Conservation (phyloP, 2,113 vertebrate genomes). For the Anoura caudifer region DNA sequence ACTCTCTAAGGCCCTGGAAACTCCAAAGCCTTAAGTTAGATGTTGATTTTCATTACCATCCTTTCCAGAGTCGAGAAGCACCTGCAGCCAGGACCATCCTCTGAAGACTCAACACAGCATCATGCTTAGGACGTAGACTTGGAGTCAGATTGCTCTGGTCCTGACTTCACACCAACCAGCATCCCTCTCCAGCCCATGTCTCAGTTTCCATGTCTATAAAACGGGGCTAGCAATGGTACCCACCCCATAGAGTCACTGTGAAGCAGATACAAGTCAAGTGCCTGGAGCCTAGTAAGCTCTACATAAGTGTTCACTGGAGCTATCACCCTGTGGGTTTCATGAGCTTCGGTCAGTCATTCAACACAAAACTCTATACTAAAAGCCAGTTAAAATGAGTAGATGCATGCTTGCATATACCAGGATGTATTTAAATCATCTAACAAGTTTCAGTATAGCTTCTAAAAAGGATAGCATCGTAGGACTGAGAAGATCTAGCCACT, state of each 20-base stretch:
- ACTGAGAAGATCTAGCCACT: not conserved
- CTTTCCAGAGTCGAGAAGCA: not conserved
- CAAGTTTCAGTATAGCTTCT: not conserved
- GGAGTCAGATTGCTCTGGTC: not conserved
- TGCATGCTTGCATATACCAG: not conserved
- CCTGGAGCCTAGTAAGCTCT: not conserved
- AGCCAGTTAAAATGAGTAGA: not conserved
- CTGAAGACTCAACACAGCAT: not conserved
- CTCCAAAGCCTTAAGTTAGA: not conserved
- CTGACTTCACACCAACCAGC: not conserved
- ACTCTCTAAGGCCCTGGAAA: not conserved
- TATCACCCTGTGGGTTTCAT: not conserved
- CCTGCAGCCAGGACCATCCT: not conserved
- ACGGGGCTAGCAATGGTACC: too few relatives aligned
- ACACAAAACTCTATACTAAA: not conserved
- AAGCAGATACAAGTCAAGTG: not conserved
- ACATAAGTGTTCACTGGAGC: not conserved
- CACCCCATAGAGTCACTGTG: not conserved
- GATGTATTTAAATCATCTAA: conserved; percentile 12
- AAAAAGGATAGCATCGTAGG: not conserved
- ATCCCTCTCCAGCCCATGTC: not conserved
- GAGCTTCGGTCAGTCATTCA: not conserved
- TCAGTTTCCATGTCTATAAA: not conserved
- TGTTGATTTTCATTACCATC: not conserved
- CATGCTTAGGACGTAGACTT: not conserved